Evolutionary conservation across 2,797 vertebrate species (phyloP), one percentile per base, ranked within the genome.

Genomic region (Serranus cabrilla): DNA sequence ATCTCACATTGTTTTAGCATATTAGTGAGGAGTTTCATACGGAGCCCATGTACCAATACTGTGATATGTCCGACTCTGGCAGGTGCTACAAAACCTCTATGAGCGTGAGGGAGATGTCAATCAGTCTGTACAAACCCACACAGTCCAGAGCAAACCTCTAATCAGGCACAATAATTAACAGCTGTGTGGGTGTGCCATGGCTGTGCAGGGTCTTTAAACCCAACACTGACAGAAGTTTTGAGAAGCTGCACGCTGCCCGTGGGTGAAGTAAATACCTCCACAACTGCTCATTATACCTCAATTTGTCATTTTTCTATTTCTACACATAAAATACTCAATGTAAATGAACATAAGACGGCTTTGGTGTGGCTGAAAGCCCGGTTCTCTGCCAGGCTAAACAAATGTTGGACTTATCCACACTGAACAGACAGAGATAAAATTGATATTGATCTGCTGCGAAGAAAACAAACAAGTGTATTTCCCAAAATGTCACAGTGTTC

Each of bases 111-210:
- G 14, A 51, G 25, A 43, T 61, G 54, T 70, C 61, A 58, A 4
- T 76, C 42, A 65, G 46, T 63, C 45, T 69, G 20, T 17, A 11
- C 20, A 52, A 11, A 39, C 64, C 82, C 52, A 71, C 69, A 27
- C 13, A 56, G 25, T 77, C 51, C 5, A 39, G 31, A 61, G 43
- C 60, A 50, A 21, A 74, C 42, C 27, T 81, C 37, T 47, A 71
- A 76, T 71, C 60, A 61, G 71, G 21, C 51, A 34, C 39, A 46
- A n/a, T 82, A 73, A 85, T 71, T 50, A 75, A 42, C 74, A 60
- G 23, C 39, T 8, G 64, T 50, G 78, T 76, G 45, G 71, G 61
- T 2, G 66, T 46, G 37, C 0, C 12, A n/a, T 50, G 17, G 23
- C 59, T 52, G 17, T 34, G 21, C 13, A 25, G 34, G 7, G 34